A percentile compares a stretch with the other conserved stretches of the same genome.
phyloP scores from a whole-genome alignment of 1,140 invertebrate genomes.

The Bactericera cockerelli region DNA sequence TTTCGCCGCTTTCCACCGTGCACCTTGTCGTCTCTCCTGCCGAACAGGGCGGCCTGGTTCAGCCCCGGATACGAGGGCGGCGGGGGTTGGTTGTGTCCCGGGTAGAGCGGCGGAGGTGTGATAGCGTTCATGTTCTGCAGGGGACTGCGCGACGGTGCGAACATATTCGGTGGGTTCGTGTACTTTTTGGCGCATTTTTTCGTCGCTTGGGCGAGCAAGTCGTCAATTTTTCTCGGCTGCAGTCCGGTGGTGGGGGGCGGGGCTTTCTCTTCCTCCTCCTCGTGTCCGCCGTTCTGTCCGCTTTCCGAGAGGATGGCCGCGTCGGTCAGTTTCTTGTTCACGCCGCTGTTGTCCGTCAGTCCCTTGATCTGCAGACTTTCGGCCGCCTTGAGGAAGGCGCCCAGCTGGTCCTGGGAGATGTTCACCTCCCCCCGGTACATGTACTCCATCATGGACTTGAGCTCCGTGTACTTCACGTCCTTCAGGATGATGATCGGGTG shows the following conservation, averaged over 20 bases:
- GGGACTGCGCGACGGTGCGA: neutral
- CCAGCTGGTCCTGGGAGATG: slow-evolving; percentile 78
- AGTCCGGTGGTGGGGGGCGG: neutral
- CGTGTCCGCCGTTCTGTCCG: neutral
- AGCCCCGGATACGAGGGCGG: too few relatives aligned
- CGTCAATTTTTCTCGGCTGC: neutral
- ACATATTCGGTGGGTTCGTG: too few relatives aligned
- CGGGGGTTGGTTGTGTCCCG: neutral
- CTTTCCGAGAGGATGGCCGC: neutral
- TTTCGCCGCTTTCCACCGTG: neutral
- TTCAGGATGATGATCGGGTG: slow-evolving; percentile 82
- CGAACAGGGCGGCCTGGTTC: neutral
- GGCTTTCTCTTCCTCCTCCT: neutral
- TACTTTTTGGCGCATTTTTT: too few relatives aligned
- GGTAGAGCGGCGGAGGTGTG: neutral
- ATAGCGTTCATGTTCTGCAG: neutral
- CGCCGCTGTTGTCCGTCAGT: slow-evolving; percentile 51
- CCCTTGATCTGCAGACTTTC: slow-evolving; percentile 84
- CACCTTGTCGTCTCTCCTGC: neutral
- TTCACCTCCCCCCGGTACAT: slow-evolving; percentile 91
- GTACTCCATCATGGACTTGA: slow-evolving; percentile 84
- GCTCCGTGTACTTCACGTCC: slow-evolving; percentile 77
- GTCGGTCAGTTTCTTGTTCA: neutral
- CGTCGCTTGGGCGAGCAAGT: neutral
- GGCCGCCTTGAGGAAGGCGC: slow-evolving; percentile 75